phyloP scores from a whole-genome alignment of 2,113 vertebrate species.

The Callipepla californica region DNA sequence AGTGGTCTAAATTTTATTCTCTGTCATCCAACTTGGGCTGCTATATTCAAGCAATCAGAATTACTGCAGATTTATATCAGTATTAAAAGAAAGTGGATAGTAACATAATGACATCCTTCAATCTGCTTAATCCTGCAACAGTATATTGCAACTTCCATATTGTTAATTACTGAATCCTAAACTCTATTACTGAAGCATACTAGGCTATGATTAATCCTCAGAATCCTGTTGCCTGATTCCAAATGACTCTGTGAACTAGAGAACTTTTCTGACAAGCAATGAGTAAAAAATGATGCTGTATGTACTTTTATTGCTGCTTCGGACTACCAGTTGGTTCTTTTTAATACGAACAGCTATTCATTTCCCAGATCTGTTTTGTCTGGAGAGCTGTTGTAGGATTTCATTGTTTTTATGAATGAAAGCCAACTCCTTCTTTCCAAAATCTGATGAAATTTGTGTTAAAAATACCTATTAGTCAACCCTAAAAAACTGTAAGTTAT shows the following conservation, averaged over 20 bases:
- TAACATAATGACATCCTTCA: not conserved
- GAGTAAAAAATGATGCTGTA: not conserved
- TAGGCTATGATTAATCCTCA: slow-evolving; percentile 15
- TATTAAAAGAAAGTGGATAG: not conserved
- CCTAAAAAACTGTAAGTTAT: not conserved
- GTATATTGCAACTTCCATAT: not conserved
- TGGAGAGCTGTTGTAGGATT: not conserved
- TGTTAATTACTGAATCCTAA: slow-evolving; percentile 23
- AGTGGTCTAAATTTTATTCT: not conserved
- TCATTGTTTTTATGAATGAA: not conserved
- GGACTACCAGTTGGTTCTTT: not conserved
- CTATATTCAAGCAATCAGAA: not conserved
- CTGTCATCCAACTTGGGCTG: not conserved
- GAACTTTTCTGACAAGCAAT: not conserved
- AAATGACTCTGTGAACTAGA: not conserved
- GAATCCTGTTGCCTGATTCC: not conserved
- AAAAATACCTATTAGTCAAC: accelerated
- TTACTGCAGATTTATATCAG: not conserved
- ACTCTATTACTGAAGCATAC: not conserved
- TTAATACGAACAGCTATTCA: not conserved
- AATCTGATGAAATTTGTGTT: not conserved
- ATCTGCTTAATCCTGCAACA: slow-evolving; percentile 12
- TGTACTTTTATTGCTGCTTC: not conserved
- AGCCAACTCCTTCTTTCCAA: not conserved
- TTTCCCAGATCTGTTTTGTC: not conserved